Evolutionary conservation across 2,888 invertebrate genomes (phyloP).

Genomic region (Cyclophora punctaria): DNA sequence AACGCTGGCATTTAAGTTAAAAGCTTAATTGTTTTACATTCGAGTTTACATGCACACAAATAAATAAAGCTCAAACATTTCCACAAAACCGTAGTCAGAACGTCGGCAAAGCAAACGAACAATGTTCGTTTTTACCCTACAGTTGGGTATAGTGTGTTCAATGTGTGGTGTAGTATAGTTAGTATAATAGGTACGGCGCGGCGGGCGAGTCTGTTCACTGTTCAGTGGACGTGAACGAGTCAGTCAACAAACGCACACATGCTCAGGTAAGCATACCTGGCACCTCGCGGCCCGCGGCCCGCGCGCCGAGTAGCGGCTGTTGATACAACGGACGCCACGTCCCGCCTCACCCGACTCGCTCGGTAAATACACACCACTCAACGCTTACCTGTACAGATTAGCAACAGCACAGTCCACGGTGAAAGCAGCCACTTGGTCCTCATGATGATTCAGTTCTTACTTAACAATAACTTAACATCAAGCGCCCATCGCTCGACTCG

Average conservation of each 20-base stretch:
- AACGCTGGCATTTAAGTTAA: too few relatives aligned
- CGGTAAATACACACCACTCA: slow-evolving; percentile 46
- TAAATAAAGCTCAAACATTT: neutral
- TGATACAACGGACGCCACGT: slow-evolving; percentile 37
- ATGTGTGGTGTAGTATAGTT: neutral
- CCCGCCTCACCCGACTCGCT: slow-evolving; percentile 47
- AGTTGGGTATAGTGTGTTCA: neutral
- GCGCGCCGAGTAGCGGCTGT: slow-evolving; percentile 19
- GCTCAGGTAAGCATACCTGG: slow-evolving; percentile 18
- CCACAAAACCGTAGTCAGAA: too few relatives aligned
- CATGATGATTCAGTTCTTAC: slow-evolving; percentile 57
- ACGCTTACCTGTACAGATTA: slow-evolving; percentile 71
- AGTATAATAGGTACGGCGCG: slow-evolving; percentile 7
- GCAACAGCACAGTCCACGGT: slow-evolving; percentile 61
- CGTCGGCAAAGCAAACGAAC: too few relatives aligned
- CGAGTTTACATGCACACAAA: slow-evolving; percentile 3
- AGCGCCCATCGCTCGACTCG: slow-evolving; percentile 44
- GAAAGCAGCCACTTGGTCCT: slow-evolving; percentile 62
- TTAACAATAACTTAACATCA: slow-evolving; percentile 44
- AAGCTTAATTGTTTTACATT: slow-evolving; percentile 2
- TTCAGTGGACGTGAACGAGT: slow-evolving; percentile 20
- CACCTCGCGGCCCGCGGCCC: neutral
- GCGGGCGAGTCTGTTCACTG: slow-evolving; percentile 27
- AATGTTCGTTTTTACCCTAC: slow-evolving; percentile 4
- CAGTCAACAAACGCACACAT: slow-evolving; percentile 35